Base-by-base conservation (phyloP, 2,113 vertebrate species). In the Cyanoramphus novaezelandiae region DNA sequence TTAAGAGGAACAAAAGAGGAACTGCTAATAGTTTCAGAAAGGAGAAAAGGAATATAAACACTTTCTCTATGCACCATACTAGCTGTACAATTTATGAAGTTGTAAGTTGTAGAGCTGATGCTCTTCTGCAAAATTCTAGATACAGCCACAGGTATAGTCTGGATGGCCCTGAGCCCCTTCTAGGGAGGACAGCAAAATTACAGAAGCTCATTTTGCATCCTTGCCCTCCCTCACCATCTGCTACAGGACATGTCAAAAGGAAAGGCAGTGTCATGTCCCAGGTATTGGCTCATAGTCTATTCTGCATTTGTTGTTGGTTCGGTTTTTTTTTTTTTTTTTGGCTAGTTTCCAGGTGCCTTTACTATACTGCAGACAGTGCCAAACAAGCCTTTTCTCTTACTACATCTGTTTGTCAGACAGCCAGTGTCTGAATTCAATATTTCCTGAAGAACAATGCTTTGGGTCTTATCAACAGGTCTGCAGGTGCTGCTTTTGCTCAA, bases 401-500 rank as follows among this genome's bases (percentile, higher is more conserved):
- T 69, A 20, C 57, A 85, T 55, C 49, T 86, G 63, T 80, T 87
- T 85, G 76, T 95, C 90, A 81, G 75, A 55, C 49, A 96, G 85
- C 59, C 93, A 92, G 82, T 31, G 24, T 63, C 41, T 31, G 11
- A 86, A 90, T 86, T 83, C 79, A 86, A 0, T 63, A 64, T 86
- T 86, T 95, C 46, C 87, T 69, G n/a, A 76, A 85, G 49, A 64
- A 41, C 0, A 1, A 13, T 65, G 49, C 35, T 92, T 77, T 63
- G 37, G 33, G 20, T 20, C 53, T 94, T 95, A 91, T 92, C 64
- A 6, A 50, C 87, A 52, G 59, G 70, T 41, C 75, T 88, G 82
- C 90, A 94, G 90, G 75, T 90, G 68, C 37, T 92, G 70, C 49
- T 67, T 95, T 76, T 80, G 25, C 67, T 86, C 46, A 80, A 71